These are phyloP conservation scores for Pipistrellus pygmaeus DNA, from an alignment of 2,797 vertebrate species.

Conservation along the genomic window DNA sequence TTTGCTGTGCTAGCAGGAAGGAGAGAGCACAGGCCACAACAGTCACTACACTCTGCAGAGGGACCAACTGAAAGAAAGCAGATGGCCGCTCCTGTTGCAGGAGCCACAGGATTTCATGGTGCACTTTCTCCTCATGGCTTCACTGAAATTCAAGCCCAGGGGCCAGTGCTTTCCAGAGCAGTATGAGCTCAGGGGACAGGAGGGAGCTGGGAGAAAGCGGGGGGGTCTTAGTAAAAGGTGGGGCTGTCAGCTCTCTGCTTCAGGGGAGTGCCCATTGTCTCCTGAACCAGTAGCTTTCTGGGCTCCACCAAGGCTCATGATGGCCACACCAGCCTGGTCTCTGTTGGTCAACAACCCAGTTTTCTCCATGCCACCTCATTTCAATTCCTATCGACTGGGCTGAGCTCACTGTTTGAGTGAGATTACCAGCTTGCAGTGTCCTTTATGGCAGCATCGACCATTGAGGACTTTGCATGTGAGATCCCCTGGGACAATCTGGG, in stretches of 20 bases:
- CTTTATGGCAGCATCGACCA: conserved; percentile 27
- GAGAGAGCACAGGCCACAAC: conserved; percentile 68
- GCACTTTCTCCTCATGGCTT: conserved; percentile 95
- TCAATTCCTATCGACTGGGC: not conserved
- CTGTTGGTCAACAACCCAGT: not conserved
- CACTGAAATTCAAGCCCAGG: conserved; percentile 92
- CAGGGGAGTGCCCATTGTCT: not conserved
- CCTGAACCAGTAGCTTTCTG: not conserved
- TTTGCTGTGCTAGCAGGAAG: conserved; percentile 39
- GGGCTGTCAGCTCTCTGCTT: not conserved
- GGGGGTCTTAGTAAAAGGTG: not conserved
- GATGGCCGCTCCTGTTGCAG: conserved; percentile 90
- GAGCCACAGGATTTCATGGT: conserved; percentile 96
- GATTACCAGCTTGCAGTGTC: conserved; percentile 38
- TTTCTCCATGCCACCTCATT: not conserved
- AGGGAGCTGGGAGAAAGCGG: not conserved
- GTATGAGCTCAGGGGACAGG: conserved; percentile 18
- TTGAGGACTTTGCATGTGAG: not conserved
- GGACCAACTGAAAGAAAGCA: conserved; percentile 85
- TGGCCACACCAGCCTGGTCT: not conserved
- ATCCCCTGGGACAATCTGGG: not conserved
- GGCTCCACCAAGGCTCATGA: not conserved
- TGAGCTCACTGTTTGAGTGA: not conserved
- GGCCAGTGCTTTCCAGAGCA: conserved; percentile 88
- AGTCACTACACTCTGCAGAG: conserved; percentile 83